Evolutionary conservation across 2,113 vertebrate genomes (phyloP).

Genomic region (Telmatochromis brichardi): DNA sequence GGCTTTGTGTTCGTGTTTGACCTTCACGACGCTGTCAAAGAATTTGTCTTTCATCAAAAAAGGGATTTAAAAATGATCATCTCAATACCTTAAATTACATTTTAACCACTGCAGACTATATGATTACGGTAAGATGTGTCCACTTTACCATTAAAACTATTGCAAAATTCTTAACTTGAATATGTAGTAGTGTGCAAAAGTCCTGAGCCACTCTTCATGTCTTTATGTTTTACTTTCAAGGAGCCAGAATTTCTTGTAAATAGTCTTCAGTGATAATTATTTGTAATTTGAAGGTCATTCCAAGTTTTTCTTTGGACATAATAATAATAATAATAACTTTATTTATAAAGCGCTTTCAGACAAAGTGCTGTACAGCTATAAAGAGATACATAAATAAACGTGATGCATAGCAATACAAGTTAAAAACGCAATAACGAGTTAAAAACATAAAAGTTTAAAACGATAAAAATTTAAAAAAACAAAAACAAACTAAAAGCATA

Average conservation of each 20-base stretch:
- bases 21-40: rapidly evolving
- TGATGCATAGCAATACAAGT: not conserved
- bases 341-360: not conserved
- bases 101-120: not conserved
- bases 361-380: not conserved
- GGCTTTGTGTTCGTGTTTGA: not conserved
- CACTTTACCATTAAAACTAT: not conserved
- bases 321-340: not conserved
- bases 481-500: not conserved
- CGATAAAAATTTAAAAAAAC: not conserved
- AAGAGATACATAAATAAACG: not conserved
- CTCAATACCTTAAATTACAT: not conserved
- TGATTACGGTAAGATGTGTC: rapidly evolving
- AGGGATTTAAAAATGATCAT: not conserved
- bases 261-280: not conserved
- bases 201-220: not conserved
- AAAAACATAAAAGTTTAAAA: not conserved
- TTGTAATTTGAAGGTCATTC: rapidly evolving
- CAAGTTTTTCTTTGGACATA: not conserved
- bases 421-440: not conserved
- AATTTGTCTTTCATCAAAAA: not conserved
- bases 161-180: not conserved
- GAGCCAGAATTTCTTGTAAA: not conserved
- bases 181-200: not conserved
- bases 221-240: not conserved